Conservation (phyloP, 2,797 vertebrate species). For the Hoplostethus atlanticus region DNA sequence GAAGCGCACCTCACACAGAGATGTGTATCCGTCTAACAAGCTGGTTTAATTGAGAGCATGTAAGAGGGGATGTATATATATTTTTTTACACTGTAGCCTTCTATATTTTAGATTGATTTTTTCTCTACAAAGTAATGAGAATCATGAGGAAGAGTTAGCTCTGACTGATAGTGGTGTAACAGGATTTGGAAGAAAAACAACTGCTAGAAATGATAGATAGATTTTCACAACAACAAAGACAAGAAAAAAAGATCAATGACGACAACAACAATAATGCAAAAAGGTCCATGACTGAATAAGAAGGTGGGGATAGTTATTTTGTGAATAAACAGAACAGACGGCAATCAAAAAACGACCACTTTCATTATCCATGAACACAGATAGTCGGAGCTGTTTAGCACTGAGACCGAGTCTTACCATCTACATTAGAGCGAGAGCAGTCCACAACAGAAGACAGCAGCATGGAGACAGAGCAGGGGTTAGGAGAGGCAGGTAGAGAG, state of each 20-base stretch:
- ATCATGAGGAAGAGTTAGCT: no score
- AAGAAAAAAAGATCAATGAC: neutral
- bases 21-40: no score
- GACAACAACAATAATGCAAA: neutral
- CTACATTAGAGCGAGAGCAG: slow-evolving; percentile 65
- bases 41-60: no score
- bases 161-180: no score
- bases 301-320: neutral
- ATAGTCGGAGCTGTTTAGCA: slow-evolving; percentile 11
- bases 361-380: neutral
- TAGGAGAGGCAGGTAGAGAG: slow-evolving; percentile 57
- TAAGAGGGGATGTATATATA: no score
- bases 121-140: no score
- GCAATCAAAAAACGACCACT: neutral
- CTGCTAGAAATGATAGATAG: no score
- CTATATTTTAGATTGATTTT: no score
- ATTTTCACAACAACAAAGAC: neutral
- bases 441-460: slow-evolving; percentile 61
- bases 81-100: no score
- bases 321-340: slow-evolving; percentile 20
- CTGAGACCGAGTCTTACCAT: slow-evolving; percentile 77
- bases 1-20: no score
- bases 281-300: neutral
- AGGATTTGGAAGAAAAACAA: no score
- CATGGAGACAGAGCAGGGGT: slow-evolving; percentile 75